A percentile compares a stretch with the other conserved stretches of the same genome.
Conservation (phyloP, 92 coral and sea anemone species). For the Nematostella vectensis region DNA sequence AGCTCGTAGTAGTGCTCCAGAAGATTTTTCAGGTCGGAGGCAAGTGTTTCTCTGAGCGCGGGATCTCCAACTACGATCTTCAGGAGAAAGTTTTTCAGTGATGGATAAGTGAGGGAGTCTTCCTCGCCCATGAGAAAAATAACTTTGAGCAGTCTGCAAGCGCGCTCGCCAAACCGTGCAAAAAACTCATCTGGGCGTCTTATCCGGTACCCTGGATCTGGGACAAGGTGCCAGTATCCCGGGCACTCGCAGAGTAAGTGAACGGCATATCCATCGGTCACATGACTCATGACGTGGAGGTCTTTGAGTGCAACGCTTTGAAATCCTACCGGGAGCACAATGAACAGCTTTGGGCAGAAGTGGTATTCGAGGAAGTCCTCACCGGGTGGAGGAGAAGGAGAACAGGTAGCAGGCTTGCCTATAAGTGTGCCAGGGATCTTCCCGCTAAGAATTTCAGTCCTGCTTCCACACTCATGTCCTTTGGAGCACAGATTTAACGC, state of each 20-base stretch:
- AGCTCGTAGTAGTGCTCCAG: conserved; percentile 58
- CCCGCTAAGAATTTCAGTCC: conserved; percentile 47
- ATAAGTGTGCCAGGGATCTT: conserved; percentile 11
- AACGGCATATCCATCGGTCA: conserved; percentile 70
- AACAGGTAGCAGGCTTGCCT: background rate
- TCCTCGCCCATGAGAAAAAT: conserved; percentile 55
- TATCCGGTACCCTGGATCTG: conserved; percentile 70
- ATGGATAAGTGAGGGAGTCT: conserved; percentile 15
- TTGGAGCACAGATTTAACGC: conserved; percentile 41
- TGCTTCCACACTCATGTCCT: conserved; percentile 60
- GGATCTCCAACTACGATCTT: conserved; percentile 41
- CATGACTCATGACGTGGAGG: conserved; percentile 55
- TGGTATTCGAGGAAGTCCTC: conserved; percentile 44
- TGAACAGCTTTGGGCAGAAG: conserved; percentile 64
- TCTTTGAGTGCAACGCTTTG: conserved; percentile 48
- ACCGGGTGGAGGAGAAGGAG: conserved; percentile 19
- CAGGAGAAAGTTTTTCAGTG: conserved; percentile 28
- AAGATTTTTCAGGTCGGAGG: conserved; percentile 54
- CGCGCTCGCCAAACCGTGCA: conserved; percentile 56
- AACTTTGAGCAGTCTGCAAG: conserved; percentile 55
- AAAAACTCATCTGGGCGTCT: conserved; percentile 46
- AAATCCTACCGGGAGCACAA: conserved; percentile 74
- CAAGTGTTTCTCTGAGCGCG: conserved; percentile 25
- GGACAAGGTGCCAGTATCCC: conserved; percentile 73
- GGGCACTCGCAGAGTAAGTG: conserved; percentile 88